Percentiles rank a stretch among this genome's conserved stretches.
Conservation (phyloP, 2,888 invertebrate genomes). For the Empis stercorea region DNA sequence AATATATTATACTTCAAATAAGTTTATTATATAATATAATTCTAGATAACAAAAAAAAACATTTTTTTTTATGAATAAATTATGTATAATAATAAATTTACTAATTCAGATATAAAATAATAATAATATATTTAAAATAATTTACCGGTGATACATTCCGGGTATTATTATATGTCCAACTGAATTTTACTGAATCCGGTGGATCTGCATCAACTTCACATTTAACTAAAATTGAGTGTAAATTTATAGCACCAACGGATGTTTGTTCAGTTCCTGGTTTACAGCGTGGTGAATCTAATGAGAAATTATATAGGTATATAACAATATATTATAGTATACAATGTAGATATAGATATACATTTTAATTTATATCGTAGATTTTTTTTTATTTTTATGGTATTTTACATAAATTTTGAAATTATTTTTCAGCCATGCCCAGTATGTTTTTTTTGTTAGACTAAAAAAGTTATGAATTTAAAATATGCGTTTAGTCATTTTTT, state of each 20-base stretch:
- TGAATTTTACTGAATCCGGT: slow-evolving; percentile 55
- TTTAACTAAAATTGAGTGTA: slow-evolving; percentile 57
- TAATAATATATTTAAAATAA: not conserved
- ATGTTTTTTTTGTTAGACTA: not conserved
- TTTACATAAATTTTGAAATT: not conserved
- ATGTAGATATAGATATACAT: not conserved
- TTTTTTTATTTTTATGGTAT: not conserved
- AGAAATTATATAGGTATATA: not conserved
- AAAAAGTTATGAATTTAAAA: too few species aligned
- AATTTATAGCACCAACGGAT: slow-evolving; percentile 58
- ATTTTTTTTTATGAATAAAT: too few species aligned
- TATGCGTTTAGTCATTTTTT: too few species aligned
- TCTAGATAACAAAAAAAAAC: too few species aligned
- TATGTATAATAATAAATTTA: too few species aligned
- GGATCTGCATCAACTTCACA: slow-evolving; percentile 77
- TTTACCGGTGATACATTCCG: slow-evolving; percentile 60
- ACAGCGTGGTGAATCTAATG: slow-evolving; percentile 63
- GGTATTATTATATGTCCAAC: slow-evolving; percentile 76
- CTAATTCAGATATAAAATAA: too few species aligned
- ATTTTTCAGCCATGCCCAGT: not conserved
- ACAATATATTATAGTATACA: not conserved
- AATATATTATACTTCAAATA: too few species aligned
- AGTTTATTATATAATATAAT: too few species aligned
- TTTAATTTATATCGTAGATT: not conserved
- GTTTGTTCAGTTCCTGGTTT: slow-evolving; percentile 56